Base-by-base conservation (phyloP, 2,797 vertebrate genomes). In the Coranthus polyacanthus region DNA sequence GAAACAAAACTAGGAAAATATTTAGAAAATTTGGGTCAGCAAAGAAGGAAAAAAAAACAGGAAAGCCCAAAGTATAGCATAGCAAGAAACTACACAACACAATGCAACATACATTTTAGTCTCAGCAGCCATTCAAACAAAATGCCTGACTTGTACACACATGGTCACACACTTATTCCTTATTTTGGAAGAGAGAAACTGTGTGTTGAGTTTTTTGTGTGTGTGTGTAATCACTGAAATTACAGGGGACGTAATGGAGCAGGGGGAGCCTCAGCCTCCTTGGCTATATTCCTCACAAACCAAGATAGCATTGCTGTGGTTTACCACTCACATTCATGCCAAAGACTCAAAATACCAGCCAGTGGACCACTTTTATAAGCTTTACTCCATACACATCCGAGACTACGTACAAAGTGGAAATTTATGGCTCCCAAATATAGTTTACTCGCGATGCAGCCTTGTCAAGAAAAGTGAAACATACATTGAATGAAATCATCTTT, bases 291-390 rank as follows among this genome's bases (percentile, higher is more conserved):
- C 82, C 87, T 87, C 83, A 81, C 81, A 88, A 90, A 90, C 82
- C 90, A 87, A 89, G 91, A 92, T 91, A 93, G 90, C 91, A 93
- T 92, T 90, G 87, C 90, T 92, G 91, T 87, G 92, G 92, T 80
- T 87, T 84, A 94, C 92, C 91, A 71, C 89, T 90, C 69, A 63
- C 72, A 86, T 89, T 86, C 74, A 85, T 89, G 90, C 92, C 92
- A 91, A 68, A 81, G 82, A 84, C 88, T 82, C 52, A 90, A 92
- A 93, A 93, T 90, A 93, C 89, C 88, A 88, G 87, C 85, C 84
- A 91, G 79, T 54, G 76, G 75, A 81, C 69, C 88, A 78, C 89
- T 91, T 89, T 90, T 83, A 85, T 78, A 87, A 87, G 84, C 78
- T 85, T 81, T 81, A 86, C 88, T 84, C 86, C 78, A 83, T 88